Evolutionary conservation across 2,113 vertebrate species (phyloP).

Genomic region (Odocoileus virginianus): DNA sequence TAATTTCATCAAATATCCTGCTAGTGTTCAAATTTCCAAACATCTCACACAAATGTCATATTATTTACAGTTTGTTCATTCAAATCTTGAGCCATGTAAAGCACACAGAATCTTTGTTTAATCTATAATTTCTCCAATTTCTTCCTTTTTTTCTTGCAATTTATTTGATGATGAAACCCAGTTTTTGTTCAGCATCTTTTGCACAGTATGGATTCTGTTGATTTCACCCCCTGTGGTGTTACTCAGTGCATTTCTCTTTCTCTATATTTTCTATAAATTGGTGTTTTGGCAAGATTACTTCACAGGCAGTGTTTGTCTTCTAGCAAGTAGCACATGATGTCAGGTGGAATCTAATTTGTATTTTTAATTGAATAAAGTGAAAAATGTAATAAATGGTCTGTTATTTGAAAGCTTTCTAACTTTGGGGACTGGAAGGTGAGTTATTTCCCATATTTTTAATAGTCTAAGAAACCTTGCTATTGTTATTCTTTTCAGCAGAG

Average conservation of each 20-base stretch:
- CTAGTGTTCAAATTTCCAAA: not conserved
- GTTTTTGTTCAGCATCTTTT: not conserved
- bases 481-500: not conserved
- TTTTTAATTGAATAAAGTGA: not conserved
- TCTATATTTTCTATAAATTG: not conserved
- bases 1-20: not conserved
- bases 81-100: not conserved
- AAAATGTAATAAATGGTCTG: not conserved
- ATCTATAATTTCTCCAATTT: not conserved
- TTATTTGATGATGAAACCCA: not conserved
- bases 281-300: not conserved
- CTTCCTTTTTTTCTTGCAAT: not conserved
- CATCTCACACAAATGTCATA: not conserved
- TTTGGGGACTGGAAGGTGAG: not conserved
- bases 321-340: not conserved
- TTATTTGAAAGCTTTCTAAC: not conserved
- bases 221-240: not conserved
- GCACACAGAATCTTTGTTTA: not conserved
- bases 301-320: not conserved
- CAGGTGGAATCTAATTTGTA: not conserved
- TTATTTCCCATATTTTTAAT: not conserved
- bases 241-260: not conserved
- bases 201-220: not conserved
- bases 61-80: not conserved
- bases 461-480: not conserved